These are phyloP conservation scores for Listronotus bonariensis DNA, from an alignment of 1,140 invertebrate genomes.

Conservation along the genomic window DNA sequence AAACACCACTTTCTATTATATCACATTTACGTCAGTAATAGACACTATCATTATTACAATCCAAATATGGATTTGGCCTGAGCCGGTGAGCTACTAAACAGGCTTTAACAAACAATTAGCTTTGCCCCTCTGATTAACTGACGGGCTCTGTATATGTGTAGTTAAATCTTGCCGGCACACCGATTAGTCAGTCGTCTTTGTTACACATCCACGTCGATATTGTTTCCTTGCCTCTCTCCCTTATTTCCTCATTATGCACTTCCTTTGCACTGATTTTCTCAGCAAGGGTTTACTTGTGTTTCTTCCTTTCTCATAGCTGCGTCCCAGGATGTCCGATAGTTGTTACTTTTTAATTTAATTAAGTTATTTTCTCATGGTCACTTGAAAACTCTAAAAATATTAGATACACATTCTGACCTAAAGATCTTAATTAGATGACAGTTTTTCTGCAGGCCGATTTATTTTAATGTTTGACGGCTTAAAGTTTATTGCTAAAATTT, in stretches of 20 bases:
- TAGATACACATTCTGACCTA: too few species aligned
- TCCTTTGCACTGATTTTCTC: constrained; percentile 48
- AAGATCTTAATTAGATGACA: too few species aligned
- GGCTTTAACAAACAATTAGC: constrained; percentile 20
- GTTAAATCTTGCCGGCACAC: constrained; percentile 27
- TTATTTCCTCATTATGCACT: constrained; percentile 50
- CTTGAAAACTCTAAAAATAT: neutral
- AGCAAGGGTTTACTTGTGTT: constrained; percentile 48
- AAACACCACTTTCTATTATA: too few species aligned
- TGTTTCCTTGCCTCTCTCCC: constrained; percentile 36
- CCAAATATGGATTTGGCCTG: constrained; percentile 14
- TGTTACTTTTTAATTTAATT: constrained; percentile 32
- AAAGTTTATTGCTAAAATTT: too few species aligned
- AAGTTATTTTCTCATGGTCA: constrained; percentile 3
- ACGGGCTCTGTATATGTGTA: constrained; percentile 14
- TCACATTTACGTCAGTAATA: constrained; percentile 1
- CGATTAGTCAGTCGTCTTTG: constrained; percentile 30
- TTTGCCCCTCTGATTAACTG: constrained; percentile 20
- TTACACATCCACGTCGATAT: constrained; percentile 28
- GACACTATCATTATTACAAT: constrained; percentile 14
- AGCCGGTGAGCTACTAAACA: constrained; percentile 15
- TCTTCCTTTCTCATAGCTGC: constrained; percentile 46
- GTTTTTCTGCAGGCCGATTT: too few species aligned
- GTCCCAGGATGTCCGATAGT: constrained; percentile 45
- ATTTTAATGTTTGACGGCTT: too few species aligned